These are phyloP conservation scores for Eurytoma californica DNA, from an alignment of 2,888 invertebrate genomes.

Conservation along the genomic window DNA sequence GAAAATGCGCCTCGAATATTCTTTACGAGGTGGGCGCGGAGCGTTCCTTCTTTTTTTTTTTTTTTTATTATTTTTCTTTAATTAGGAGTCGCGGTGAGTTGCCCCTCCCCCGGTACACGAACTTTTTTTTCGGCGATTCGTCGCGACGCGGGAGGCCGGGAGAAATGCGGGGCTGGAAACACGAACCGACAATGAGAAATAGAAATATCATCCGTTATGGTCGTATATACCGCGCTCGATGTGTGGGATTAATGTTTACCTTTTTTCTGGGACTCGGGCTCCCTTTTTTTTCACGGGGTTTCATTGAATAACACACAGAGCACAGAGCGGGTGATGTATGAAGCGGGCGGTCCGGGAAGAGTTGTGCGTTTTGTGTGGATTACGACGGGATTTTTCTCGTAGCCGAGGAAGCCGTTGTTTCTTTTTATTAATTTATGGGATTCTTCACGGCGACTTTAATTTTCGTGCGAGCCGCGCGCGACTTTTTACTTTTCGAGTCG, in stretches of 20 bases:
- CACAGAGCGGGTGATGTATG: slow-evolving; percentile 7
- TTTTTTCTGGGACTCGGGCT: neutral
- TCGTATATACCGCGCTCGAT: slow-evolving; percentile 6
- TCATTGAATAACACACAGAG: slow-evolving; percentile 32
- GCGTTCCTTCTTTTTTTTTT: too few species aligned
- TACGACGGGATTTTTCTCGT: neutral
- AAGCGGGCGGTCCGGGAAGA: neutral
- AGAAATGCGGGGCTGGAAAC: slow-evolving; percentile 12
- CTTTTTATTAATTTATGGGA: too few species aligned
- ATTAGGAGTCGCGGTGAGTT: neutral
- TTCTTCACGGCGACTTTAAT: too few species aligned
- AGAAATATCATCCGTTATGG: slow-evolving; percentile 39
- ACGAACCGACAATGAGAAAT: slow-evolving; percentile 27
- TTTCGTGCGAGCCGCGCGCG: too few species aligned
- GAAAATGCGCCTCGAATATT: too few species aligned
- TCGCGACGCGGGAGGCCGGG: slow-evolving; percentile 30
- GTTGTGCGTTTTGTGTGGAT: neutral
- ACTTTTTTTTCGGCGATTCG: slow-evolving; percentile 23
- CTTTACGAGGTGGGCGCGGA: too few species aligned
- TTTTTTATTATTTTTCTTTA: neutral
- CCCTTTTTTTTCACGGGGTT: neutral
- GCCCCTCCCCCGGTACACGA: too few species aligned
- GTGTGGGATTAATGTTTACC: slow-evolving; percentile 42
- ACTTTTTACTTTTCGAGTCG: neutral
- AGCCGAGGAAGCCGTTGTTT: neutral